Base-by-base conservation (phyloP, 1,140 invertebrate genomes). In the Palaemon carinicauda region DNA sequence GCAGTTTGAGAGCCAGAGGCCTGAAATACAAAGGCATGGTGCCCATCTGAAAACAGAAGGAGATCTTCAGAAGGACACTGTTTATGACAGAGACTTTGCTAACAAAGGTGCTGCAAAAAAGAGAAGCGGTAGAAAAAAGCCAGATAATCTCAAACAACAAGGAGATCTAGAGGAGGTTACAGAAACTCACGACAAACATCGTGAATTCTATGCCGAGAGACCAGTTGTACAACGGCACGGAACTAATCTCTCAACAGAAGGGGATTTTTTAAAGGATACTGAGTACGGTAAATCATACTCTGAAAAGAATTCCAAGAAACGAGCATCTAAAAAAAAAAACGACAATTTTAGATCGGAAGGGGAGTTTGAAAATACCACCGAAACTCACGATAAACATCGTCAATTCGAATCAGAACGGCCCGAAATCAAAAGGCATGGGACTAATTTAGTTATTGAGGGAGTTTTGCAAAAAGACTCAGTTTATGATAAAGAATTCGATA, bases 301-400 rank as follows among this genome's bases (percentile, higher is more conserved):
- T 17, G 9, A 27, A 5, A 54, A 54, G 3, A 24, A 15, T 19
- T 27, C 15, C 27, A 14, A 54, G 19, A 80, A 29, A 50, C 78
- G 52, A 3, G 14, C 12, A 24, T 17, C 51, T 19, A 80, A 53
- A 53, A 80, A 29, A 33, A 27, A 50, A 24, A 52, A 14, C 17
- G 82, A 84, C 51, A 56, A 84, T 27, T 73, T 78, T 50, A n/a
- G 24, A 14, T 53, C 21, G 4, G 15, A 83, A 31, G 73, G 73
- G 21, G 31, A 77, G 17, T 21, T 54, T 12, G 53, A 53, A 29
- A 29, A 29, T 24, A 52, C 17, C 9, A 21, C 51, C 56, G 78
- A 80, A 52, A 31, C 29, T 29, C n/a, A 24, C 10, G 53, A 52
- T 24, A 52, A 80, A 21, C 21, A 78, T 19, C n/a, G 15, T 19